A percentile compares a stretch with the other conserved stretches of the same genome.
These are phyloP conservation scores for Gambusia holbrooki DNA, from an alignment of 2,113 vertebrate genomes.

Conservation along the genomic window DNA sequence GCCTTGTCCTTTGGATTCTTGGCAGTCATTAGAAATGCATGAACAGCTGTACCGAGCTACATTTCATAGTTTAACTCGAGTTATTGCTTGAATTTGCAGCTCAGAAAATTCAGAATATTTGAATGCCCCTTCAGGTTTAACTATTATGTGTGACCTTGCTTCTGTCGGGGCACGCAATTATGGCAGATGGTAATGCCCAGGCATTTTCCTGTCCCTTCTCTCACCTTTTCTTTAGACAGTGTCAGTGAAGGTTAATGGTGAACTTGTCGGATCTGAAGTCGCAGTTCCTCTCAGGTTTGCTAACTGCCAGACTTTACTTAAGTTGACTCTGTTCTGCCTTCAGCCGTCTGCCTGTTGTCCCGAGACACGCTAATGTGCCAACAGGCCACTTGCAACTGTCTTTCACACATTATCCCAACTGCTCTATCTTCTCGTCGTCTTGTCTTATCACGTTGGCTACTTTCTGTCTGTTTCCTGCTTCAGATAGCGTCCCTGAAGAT, in stretches of 20 bases:
- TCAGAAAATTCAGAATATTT: conserved; percentile 18
- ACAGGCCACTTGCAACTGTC: conserved; percentile 27
- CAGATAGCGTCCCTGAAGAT: not conserved
- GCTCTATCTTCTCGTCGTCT: conserved; percentile 1
- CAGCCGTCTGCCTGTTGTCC: conserved; percentile 44
- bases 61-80: not conserved
- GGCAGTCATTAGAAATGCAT: not conserved
- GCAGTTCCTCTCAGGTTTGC: conserved; percentile 21
- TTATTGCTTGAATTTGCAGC: not conserved
- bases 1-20: not conserved
- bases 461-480: not conserved
- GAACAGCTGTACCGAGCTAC: not conserved
- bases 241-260: conserved; percentile 53
- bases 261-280: conserved; percentile 45
- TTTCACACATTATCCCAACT: not conserved
- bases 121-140: not conserved
- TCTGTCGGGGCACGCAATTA: conserved; percentile 6
- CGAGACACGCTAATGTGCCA: conserved; percentile 37
- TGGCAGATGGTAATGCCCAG: conserved; percentile 27
- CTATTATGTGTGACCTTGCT: conserved; percentile 20
- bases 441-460: not conserved
- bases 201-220: conserved; percentile 9
- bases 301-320: conserved; percentile 30
- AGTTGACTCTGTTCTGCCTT: conserved; percentile 33
- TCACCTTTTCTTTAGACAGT: conserved; percentile 41